Conservation (phyloP, 2,797 vertebrate genomes). For the Tamandua tetradactyla region DNA sequence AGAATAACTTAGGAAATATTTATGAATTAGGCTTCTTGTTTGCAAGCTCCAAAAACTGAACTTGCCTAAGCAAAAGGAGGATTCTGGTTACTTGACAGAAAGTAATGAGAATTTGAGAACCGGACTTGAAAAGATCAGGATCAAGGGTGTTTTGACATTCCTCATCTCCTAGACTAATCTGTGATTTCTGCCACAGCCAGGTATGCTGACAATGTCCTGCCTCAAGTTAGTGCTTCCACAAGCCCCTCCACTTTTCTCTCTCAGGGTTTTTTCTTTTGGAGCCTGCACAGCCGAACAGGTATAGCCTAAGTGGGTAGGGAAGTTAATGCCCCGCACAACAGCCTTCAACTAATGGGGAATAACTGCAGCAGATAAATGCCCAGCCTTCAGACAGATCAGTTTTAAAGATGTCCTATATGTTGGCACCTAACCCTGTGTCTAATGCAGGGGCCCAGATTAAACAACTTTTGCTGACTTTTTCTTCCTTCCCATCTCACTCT, state of each 20-base stretch:
- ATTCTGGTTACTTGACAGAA: neutral
- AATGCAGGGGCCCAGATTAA: neutral
- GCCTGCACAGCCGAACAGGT: no score
- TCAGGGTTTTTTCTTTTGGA: neutral
- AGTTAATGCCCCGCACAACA: neutral
- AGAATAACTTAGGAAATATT: neutral
- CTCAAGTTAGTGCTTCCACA: neutral
- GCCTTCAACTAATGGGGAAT: neutral
- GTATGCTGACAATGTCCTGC: neutral
- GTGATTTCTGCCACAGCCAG: neutral
- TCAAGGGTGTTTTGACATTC: fast-evolving
- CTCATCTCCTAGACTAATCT: neutral
- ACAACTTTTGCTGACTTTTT: neutral
- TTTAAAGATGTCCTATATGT: neutral
- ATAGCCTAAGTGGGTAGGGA: neutral
- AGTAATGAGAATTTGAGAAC: neutral
- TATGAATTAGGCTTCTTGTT: neutral
- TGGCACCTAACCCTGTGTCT: neutral
- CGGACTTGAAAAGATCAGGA: neutral
- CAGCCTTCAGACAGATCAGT: neutral
- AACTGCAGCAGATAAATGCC: neutral
- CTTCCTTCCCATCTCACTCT: neutral
- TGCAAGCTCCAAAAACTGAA: neutral
- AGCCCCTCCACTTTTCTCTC: neutral
- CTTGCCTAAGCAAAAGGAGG: neutral